Conservation (phyloP, 2,797 vertebrate species). For the Podargus strigoides region DNA sequence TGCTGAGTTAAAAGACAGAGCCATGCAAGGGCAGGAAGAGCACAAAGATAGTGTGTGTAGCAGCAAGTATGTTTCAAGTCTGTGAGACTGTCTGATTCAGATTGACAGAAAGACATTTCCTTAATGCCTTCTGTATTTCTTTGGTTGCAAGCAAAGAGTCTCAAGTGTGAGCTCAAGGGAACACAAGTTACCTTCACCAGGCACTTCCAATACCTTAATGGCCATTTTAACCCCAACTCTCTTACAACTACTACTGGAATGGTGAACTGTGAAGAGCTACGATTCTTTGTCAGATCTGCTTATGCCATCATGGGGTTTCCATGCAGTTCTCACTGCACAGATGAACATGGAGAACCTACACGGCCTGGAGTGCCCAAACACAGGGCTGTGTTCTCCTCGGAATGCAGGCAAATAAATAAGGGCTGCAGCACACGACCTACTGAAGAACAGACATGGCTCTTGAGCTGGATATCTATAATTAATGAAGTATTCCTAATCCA, state of each 20-base stretch:
- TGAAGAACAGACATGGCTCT: not conserved
- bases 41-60: not conserved
- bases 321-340: not conserved
- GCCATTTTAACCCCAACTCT: not conserved
- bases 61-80: not conserved
- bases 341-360: not conserved
- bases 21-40: not conserved
- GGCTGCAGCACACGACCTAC: not conserved
- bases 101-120: not conserved
- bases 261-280: not conserved
- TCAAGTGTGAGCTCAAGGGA: not conserved
- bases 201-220: not conserved
- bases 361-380: not conserved
- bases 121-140: not conserved
- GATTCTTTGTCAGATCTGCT: not conserved
- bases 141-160: not conserved
- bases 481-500: not conserved
- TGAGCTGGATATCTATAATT: not conserved
- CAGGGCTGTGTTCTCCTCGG: not conserved
- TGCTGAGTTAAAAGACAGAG: not conserved
- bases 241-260: not conserved
- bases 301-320: not conserved
- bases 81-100: not conserved
- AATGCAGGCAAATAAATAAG: not conserved
- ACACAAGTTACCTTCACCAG: not conserved